Conservation (phyloP, 1,140 invertebrate genomes). For the Apis dorsata region DNA sequence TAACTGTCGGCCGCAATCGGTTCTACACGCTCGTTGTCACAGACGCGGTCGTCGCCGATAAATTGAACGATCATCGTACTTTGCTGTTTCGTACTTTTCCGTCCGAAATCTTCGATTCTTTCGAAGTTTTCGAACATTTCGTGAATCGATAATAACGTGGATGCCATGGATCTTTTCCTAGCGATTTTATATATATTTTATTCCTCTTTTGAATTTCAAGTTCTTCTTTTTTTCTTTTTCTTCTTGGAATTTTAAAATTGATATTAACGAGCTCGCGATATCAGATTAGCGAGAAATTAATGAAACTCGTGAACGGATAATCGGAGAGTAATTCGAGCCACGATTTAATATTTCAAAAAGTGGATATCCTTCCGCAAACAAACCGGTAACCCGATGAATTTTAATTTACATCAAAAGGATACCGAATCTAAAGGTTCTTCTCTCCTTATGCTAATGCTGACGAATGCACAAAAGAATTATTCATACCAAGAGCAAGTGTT, state of each 20-base stretch:
- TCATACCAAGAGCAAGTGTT: conserved; percentile 10
- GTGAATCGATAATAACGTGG: not conserved
- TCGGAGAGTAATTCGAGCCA: not conserved
- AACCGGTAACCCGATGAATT: not conserved
- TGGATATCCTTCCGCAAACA: not conserved
- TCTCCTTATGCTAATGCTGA: not conserved
- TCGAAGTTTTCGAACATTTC: not conserved
- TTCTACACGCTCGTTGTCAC: conserved; percentile 51
- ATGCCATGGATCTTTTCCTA: too few species aligned
- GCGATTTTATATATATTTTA: too few species aligned
- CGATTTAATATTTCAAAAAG: not conserved
- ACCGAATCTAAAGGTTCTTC: not conserved
- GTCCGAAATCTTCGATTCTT: not conserved
- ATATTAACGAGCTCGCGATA: too few species aligned
- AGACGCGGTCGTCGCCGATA: conserved; percentile 25
- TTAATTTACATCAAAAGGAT: not conserved
- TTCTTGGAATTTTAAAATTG: too few species aligned
- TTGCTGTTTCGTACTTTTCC: not conserved
- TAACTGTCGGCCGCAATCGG: conserved; percentile 76
- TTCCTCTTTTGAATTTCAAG: too few species aligned
- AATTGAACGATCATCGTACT: conserved; percentile 29
- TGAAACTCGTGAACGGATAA: not conserved
- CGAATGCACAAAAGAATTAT: conserved; percentile 14
- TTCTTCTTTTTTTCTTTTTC: too few species aligned
- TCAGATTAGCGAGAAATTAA: not conserved